phyloP scores from a whole-genome alignment of 2,113 vertebrate species.

The Panurus biarmicus region DNA sequence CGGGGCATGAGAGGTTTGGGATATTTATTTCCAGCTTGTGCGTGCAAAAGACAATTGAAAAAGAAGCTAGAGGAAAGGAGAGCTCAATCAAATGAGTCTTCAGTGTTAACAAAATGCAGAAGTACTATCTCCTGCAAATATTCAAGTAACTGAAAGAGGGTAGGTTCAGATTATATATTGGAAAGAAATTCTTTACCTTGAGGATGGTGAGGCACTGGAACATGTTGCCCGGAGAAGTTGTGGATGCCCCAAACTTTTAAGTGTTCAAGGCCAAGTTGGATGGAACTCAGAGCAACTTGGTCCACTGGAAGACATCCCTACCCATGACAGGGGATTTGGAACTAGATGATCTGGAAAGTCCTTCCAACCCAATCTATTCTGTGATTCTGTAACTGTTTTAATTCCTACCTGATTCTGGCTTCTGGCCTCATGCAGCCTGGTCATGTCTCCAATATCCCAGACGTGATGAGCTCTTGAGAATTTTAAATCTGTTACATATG shows the following conservation, averaged over 20 bases:
- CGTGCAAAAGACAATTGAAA: background rate
- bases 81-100: background rate
- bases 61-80: background rate
- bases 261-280: background rate
- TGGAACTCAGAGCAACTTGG: background rate
- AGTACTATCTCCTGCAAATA: background rate
- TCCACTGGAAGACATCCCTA: background rate
- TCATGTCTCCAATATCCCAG: fast-evolving
- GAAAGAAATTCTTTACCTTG: background rate
- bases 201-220: background rate
- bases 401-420: background rate
- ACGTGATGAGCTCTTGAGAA: background rate
- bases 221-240: background rate
- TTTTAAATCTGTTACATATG: background rate
- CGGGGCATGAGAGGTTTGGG: background rate
- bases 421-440: background rate
- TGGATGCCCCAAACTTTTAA: background rate
- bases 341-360: background rate
- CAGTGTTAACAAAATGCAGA: background rate
- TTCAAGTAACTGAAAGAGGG: background rate
- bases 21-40: background rate
- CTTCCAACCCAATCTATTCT: background rate
- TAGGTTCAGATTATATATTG: background rate
- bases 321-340: background rate
- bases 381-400: background rate